Evolutionary conservation across 2,797 vertebrate species (phyloP).

Genomic region (Trachops cirrhosus): DNA sequence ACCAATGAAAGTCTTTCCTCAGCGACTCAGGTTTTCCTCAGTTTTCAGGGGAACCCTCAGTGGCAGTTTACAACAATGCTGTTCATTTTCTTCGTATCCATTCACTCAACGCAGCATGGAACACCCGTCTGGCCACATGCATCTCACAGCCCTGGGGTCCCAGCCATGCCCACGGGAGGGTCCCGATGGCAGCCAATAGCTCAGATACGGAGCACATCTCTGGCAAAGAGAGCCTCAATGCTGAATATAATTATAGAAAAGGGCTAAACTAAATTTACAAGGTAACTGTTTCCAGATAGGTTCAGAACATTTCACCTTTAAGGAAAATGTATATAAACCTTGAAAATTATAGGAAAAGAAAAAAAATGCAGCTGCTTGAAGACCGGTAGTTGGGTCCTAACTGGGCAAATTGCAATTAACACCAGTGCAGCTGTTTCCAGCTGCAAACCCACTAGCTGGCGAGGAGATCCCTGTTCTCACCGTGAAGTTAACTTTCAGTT

Average conservation of each 20-base stretch:
- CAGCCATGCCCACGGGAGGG: background rate
- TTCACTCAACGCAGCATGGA: background rate
- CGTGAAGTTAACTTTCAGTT: background rate
- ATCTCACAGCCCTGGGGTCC: background rate
- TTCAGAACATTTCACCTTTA: background rate
- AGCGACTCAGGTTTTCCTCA: constrained; percentile 41
- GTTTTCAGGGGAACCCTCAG: constrained; percentile 68
- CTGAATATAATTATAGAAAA: background rate
- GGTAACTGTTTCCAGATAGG: background rate
- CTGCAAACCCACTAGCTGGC: background rate
- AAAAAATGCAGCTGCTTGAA: background rate
- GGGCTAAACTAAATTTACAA: too few species aligned
- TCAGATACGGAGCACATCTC: background rate
- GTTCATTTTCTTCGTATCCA: background rate
- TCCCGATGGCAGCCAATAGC: accelerated
- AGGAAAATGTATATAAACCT: background rate
- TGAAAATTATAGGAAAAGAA: background rate
- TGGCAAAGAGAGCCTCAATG: background rate
- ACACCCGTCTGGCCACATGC: background rate
- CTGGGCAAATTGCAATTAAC: constrained; percentile 35
- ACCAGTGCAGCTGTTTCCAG: background rate
- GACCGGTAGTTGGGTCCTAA: background rate
- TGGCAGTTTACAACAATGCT: constrained; percentile 21
- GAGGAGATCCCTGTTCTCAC: constrained; percentile 36
- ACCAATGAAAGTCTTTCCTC: constrained; percentile 66